A percentile compares a stretch with the other conserved stretches of the same genome.
These are phyloP conservation scores for Cyaniris semiargus DNA, from an alignment of 2,888 invertebrate genomes.

Conservation along the genomic window DNA sequence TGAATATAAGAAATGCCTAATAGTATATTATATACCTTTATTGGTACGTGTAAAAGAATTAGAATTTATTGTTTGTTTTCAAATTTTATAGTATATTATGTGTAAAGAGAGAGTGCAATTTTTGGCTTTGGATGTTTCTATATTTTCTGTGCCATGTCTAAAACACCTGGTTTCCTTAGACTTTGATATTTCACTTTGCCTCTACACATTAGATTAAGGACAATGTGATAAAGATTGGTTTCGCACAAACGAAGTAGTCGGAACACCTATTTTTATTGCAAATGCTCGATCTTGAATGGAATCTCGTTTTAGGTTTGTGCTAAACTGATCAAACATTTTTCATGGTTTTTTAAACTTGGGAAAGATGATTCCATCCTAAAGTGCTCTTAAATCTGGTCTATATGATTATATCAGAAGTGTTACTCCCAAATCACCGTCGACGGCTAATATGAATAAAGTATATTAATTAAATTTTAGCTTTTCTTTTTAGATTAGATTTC, in stretches of 20 bases:
- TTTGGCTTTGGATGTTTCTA: constrained; percentile 45
- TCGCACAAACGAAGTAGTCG: constrained; percentile 53
- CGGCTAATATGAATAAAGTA: constrained; percentile 63
- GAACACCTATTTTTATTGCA: constrained; percentile 1
- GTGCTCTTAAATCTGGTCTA: constrained; percentile 77
- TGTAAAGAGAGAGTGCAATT: constrained; percentile 55
- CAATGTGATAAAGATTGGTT: constrained; percentile 71
- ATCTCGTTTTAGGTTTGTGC: constrained; percentile 48
- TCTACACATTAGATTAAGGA: constrained; percentile 51
- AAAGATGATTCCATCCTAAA: constrained; percentile 78
- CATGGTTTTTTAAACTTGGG: constrained; percentile 61
- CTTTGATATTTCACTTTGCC: constrained; percentile 40
- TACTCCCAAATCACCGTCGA: constrained; percentile 65
- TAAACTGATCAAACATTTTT: constrained; percentile 56
- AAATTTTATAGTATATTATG: constrained; percentile 43
- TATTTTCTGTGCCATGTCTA: constrained; percentile 65
- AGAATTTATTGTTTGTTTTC: constrained; percentile 46
- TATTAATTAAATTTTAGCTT: constrained; percentile 42
- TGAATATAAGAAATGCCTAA: constrained; percentile 37
- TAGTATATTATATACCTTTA: constrained; percentile 31
- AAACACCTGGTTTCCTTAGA: constrained; percentile 36
- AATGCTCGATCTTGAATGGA: constrained; percentile 22
- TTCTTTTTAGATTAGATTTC: not conserved
- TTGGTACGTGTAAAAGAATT: constrained; percentile 42
- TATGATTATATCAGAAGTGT: constrained; percentile 62